These are phyloP conservation scores for Oeneis ivallda DNA, from an alignment of 2,888 invertebrate species.

Conservation along the genomic window DNA sequence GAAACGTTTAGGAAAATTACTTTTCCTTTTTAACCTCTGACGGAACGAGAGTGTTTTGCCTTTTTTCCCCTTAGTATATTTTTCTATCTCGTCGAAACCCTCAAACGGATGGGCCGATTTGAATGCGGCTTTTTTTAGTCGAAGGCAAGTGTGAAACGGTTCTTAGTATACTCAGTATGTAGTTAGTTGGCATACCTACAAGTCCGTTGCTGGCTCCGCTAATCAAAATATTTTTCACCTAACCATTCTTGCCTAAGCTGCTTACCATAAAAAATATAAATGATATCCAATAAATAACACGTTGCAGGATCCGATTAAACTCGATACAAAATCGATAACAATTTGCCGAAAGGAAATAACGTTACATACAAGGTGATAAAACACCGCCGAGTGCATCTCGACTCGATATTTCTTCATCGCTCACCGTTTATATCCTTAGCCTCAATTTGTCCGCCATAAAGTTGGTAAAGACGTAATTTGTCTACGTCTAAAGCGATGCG, in stretches of 20 bases:
- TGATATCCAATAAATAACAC: slow-evolving; percentile 7
- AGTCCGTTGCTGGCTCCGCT: too few species aligned
- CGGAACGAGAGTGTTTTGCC: too few species aligned
- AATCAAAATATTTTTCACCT: background rate
- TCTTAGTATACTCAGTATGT: too few species aligned
- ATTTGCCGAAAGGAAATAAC: slow-evolving; percentile 31
- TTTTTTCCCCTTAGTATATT: too few species aligned
- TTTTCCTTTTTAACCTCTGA: too few species aligned
- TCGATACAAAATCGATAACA: slow-evolving; percentile 28
- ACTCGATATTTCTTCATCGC: slow-evolving; percentile 29
- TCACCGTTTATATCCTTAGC: slow-evolving; percentile 39
- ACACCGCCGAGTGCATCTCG: slow-evolving; percentile 28
- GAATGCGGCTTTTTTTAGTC: too few species aligned
- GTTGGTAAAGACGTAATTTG: slow-evolving; percentile 68
- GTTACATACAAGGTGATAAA: slow-evolving; percentile 29
- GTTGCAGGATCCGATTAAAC: slow-evolving; percentile 14
- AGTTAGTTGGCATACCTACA: too few species aligned
- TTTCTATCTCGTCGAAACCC: too few species aligned
- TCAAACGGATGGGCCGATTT: too few species aligned
- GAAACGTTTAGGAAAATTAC: too few species aligned
- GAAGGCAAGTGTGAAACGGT: too few species aligned
- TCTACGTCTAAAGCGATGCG: slow-evolving; percentile 69
- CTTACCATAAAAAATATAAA: background rate
- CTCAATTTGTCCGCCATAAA: slow-evolving; percentile 74
- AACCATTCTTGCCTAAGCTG: background rate